phyloP scores from a whole-genome alignment of 2,888 invertebrate genomes.

The Incurvaria masculella region DNA sequence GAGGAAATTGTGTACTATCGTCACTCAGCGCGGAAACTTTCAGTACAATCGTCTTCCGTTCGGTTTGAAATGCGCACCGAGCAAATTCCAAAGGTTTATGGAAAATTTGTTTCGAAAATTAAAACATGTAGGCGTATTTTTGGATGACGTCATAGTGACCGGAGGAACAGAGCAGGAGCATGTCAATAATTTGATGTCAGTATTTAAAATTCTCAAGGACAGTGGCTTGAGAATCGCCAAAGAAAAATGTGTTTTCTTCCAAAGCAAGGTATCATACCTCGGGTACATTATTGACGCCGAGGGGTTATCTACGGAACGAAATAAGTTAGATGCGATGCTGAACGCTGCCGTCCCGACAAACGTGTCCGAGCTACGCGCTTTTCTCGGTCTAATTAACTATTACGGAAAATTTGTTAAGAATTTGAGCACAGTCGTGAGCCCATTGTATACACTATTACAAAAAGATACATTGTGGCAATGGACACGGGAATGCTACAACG shows the following conservation, averaged over 20 bases:
- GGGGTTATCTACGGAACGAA: slow-evolving; percentile 6
- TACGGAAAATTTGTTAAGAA: slow-evolving; percentile 4
- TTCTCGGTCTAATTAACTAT: slow-evolving; percentile 4
- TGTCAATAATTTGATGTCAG: slow-evolving; percentile 2
- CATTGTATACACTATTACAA: not conserved
- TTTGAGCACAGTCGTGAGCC: slow-evolving; percentile 1
- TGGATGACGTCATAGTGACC: slow-evolving; percentile 9
- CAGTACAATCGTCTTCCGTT: slow-evolving; percentile 10
- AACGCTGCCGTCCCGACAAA: no score
- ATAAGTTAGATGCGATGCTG: no score
- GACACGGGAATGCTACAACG: not conserved
- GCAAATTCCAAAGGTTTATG: slow-evolving; percentile 11
- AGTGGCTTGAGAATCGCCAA: slow-evolving; percentile 7
- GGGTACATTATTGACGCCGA: slow-evolving; percentile 15
- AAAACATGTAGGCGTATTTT: slow-evolving; percentile 6
- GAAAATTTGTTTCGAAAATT: slow-evolving; percentile 9
- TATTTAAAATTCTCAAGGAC: slow-evolving; percentile 8
- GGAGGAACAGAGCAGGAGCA: slow-evolving; percentile 3
- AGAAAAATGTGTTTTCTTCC: slow-evolving; percentile 17
- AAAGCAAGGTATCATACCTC: slow-evolving; percentile 15
- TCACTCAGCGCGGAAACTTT: slow-evolving; percentile 6
- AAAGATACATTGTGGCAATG: not conserved
- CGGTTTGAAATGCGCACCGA: slow-evolving; percentile 8
- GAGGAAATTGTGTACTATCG: slow-evolving; percentile 8
- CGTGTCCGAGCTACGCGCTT: not conserved